Evolutionary conservation across 2,113 vertebrate genomes (phyloP).

Genomic region (Chlamydotis undulata): DNA sequence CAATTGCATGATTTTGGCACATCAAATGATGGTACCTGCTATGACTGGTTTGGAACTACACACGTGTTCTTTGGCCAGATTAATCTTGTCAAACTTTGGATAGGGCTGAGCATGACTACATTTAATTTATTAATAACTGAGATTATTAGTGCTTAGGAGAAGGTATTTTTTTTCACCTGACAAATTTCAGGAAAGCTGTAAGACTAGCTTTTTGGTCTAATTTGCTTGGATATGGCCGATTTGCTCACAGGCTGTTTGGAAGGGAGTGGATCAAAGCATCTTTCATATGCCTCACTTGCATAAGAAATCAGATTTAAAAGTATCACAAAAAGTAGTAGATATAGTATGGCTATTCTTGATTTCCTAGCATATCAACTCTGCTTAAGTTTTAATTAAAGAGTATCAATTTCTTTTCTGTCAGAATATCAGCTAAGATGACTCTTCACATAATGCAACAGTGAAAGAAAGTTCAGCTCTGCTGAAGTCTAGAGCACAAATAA

Average conservation of each 20-base stretch:
- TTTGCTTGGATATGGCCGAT: neutral
- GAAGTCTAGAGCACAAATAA: neutral
- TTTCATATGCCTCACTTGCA: neutral
- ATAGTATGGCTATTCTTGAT: rapidly evolving
- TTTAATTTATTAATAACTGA: neutral
- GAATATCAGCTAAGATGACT: neutral
- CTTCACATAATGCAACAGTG: neutral
- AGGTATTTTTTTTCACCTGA: neutral
- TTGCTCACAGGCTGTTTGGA: neutral
- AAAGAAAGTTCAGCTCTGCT: neutral
- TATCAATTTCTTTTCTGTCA: neutral
- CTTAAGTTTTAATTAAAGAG: neutral
- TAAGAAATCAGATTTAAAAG: neutral
- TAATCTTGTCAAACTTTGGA: neutral
- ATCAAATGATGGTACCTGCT: neutral
- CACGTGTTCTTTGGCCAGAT: neutral
- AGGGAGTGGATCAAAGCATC: neutral
- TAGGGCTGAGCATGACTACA: neutral
- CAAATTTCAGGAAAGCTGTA: neutral
- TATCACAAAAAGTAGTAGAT: neutral
- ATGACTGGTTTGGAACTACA: neutral
- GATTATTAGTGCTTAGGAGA: neutral
- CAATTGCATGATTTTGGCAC: rapidly evolving
- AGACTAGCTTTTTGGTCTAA: neutral
- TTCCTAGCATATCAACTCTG: neutral